Percentiles rank a stretch among this genome's conserved stretches.
Conservation (phyloP, 92 coral and sea anemone genomes). For the Phenganax stokvisi region DNA sequence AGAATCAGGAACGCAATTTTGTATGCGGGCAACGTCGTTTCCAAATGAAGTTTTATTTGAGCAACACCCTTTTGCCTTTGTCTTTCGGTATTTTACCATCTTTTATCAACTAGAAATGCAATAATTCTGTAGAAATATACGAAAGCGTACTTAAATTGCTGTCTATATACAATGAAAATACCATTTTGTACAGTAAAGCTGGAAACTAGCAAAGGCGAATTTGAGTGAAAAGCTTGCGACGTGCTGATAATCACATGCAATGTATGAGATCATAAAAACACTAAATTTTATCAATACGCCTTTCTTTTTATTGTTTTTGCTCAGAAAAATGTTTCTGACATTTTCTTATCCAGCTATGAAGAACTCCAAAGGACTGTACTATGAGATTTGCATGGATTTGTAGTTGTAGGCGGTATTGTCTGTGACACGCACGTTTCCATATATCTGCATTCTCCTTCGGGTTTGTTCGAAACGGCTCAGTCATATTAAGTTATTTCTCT, state of each 20-base stretch:
- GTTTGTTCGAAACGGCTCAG: too few relatives aligned
- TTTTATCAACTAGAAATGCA: not conserved
- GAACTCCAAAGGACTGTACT: too few relatives aligned
- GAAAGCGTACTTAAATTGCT: not conserved
- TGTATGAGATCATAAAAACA: too few relatives aligned
- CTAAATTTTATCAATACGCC: too few relatives aligned
- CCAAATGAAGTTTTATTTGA: not conserved
- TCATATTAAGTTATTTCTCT: not conserved
- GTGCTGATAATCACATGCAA: too few relatives aligned
- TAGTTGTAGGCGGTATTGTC: too few relatives aligned
- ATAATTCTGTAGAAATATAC: not conserved
- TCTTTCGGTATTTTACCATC: not conserved
- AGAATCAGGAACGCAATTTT: too few relatives aligned
- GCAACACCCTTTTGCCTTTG: not conserved
- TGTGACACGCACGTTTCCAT: not conserved
- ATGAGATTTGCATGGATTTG: too few relatives aligned
- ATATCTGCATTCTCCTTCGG: not conserved
- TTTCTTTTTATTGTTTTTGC: not conserved
- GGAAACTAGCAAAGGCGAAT: not conserved
- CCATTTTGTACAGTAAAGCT: not conserved
- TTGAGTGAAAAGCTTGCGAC: not conserved
- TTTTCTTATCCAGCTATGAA: too few relatives aligned
- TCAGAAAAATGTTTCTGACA: not conserved
- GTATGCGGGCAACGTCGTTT: too few relatives aligned
- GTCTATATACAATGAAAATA: not conserved